phyloP scores from a whole-genome alignment of 2,888 invertebrate genomes.

The Frankliniella intonsa region DNA sequence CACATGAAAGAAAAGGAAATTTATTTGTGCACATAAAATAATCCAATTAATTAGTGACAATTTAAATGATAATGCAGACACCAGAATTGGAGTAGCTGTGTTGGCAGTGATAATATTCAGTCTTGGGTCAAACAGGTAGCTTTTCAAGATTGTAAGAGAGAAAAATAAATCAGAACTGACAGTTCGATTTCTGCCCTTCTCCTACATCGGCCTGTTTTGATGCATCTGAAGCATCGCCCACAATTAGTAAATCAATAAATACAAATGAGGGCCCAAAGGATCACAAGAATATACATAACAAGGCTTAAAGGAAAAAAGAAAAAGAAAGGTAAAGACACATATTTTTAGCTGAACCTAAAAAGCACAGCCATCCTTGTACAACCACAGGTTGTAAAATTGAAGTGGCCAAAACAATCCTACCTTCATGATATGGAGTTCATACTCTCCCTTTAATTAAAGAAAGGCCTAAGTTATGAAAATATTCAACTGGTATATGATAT shows the following conservation, averaged over 20 bases:
- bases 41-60: neutral
- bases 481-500: neutral
- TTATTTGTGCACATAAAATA: neutral
- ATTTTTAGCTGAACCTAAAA: neutral
- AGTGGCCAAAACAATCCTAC: neutral
- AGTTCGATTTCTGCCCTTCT: neutral
- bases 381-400: neutral
- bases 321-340: neutral
- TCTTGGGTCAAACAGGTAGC: neutral
- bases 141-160: neutral
- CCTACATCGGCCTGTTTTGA: neutral
- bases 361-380: slow-evolving; percentile 12
- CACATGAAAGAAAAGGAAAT: neutral
- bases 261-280: neutral
- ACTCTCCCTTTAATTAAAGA: neutral
- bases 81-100: neutral
- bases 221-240: neutral
- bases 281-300: neutral
- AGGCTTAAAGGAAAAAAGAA: neutral
- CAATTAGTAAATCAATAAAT: neutral
- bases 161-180: neutral
- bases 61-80: neutral
- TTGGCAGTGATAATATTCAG: slow-evolving; percentile 1
- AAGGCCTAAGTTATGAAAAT: neutral
- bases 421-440: neutral